A percentile compares a stretch with the other conserved stretches of the same genome.
phyloP scores from a whole-genome alignment of 2,888 invertebrate genomes.

The Diarsia rubi region DNA sequence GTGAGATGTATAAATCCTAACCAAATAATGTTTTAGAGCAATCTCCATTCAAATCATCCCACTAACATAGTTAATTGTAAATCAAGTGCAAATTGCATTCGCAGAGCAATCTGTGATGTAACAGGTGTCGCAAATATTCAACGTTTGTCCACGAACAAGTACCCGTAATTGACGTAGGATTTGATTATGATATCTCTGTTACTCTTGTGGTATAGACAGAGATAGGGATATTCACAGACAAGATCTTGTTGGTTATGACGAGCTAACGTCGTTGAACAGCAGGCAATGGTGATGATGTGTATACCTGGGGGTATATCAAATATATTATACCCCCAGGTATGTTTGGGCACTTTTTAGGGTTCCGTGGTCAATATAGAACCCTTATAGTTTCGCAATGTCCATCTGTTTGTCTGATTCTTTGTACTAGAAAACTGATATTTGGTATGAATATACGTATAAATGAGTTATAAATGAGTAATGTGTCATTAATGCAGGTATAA shows the following conservation, averaged over 20 bases:
- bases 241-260: background rate
- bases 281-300: background rate
- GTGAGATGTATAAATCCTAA: background rate
- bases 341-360: too few species aligned
- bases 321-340: too few species aligned
- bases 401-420: too few species aligned
- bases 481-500: too few species aligned
- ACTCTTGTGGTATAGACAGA: slow-evolving; percentile 1
- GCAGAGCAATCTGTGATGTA: slow-evolving; percentile 46
- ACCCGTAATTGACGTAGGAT: slow-evolving; percentile 25
- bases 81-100: slow-evolving; percentile 59
- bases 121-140: slow-evolving; percentile 57
- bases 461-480: too few species aligned
- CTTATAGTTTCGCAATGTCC: too few species aligned
- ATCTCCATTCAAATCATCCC: slow-evolving; percentile 34
- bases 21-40: slow-evolving; percentile 14
- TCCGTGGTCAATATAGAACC: too few species aligned
- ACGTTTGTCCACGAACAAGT: slow-evolving; percentile 32
- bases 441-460: too few species aligned
- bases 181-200: slow-evolving; percentile 28
- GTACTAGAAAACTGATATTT: too few species aligned
- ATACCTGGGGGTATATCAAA: too few species aligned
- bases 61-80: slow-evolving; percentile 41
- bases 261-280: background rate
- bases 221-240: background rate